Conservation (phyloP, 2,113 vertebrate genomes). For the Cheilinus undulatus region DNA sequence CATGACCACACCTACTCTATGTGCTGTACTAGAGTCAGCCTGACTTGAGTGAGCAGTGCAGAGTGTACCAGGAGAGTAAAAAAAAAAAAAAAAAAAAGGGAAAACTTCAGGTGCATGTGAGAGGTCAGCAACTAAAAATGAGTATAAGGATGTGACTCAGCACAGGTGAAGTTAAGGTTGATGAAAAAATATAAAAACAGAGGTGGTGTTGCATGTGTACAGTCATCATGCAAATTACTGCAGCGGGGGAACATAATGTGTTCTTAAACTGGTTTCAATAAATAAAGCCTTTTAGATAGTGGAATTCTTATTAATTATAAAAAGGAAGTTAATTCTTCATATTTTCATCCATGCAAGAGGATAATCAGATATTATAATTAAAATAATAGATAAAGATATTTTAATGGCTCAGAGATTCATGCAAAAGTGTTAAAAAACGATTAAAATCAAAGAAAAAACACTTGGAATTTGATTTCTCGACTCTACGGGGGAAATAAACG, state of each 20-base stretch:
- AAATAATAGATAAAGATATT: neutral
- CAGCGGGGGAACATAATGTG: conserved; percentile 62
- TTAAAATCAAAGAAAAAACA: neutral
- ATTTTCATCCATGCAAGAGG: neutral
- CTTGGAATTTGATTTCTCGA: conserved; percentile 53
- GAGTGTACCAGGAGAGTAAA: neutral
- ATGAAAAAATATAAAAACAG: conserved; percentile 39
- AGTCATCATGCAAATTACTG: conserved; percentile 77
- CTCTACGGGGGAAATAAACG: conserved; percentile 87
- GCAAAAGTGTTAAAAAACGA: neutral
- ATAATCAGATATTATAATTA: neutral
- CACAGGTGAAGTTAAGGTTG: conserved; percentile 11
- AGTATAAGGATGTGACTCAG: conserved; percentile 30
- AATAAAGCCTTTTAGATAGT: neutral
- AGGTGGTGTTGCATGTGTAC: conserved; percentile 18
- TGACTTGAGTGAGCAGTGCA: conserved; percentile 26
- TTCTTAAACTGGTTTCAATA: conserved; percentile 21
- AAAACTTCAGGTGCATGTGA: conserved; percentile 19
- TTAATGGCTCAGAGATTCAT: neutral
- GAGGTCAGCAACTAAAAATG: conserved; percentile 22
- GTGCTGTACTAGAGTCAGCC: conserved; percentile 66
- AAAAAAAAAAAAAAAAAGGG: neutral
- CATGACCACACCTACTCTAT: conserved; percentile 74
- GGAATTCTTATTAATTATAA: neutral
- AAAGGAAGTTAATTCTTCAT: neutral